These are phyloP conservation scores for Heloderma charlesbogerti DNA, from an alignment of 2,113 vertebrate species.

Conservation along the genomic window DNA sequence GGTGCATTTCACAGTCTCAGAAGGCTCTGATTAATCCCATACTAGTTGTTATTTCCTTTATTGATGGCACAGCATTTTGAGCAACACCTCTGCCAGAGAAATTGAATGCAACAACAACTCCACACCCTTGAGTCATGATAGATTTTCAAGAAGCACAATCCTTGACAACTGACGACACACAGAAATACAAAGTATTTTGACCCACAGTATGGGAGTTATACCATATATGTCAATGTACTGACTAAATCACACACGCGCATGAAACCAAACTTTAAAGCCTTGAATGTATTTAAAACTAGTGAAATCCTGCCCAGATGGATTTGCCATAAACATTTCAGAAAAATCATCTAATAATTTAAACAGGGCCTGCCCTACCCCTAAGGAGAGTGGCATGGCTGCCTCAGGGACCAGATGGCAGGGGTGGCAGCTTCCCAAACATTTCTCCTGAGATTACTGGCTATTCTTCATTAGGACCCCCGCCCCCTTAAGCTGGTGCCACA, in stretches of 20 bases:
- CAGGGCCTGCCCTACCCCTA: not conserved
- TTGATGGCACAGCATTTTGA: not conserved
- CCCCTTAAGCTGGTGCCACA: not conserved
- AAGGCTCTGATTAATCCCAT: not conserved
- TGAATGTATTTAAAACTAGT: no score
- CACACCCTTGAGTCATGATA: not conserved
- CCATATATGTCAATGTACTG: not conserved
- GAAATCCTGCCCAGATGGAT: no score
- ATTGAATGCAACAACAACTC: not conserved
- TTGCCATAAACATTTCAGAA: no score
- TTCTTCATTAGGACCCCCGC: not conserved
- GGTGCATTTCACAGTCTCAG: not conserved
- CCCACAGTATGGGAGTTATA: not conserved
- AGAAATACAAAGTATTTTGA: not conserved
- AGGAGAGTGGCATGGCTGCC: not conserved
- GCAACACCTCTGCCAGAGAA: not conserved
- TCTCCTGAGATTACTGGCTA: no score
- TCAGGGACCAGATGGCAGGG: no score
- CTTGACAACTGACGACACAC: not conserved
- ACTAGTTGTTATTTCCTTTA: not conserved
- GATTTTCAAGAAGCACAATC: not conserved
- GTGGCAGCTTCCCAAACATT: no score
- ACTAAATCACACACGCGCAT: no score
- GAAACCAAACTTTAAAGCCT: no score
- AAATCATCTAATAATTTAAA: no score